These are phyloP conservation scores for Lemur catta DNA, from an alignment of 2,797 vertebrate genomes.

Conservation along the genomic window DNA sequence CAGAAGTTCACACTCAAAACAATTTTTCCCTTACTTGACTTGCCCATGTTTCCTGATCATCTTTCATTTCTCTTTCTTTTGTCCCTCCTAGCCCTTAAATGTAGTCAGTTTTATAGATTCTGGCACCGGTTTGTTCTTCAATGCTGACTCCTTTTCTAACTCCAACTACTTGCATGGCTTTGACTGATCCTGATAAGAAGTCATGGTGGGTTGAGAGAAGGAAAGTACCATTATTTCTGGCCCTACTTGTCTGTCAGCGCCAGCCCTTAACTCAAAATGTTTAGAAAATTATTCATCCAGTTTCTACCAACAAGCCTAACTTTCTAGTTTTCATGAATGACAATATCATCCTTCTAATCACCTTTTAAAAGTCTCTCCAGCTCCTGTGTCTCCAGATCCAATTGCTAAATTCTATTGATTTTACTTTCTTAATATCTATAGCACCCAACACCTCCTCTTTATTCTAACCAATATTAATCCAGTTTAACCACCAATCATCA, in stretches of 20 bases:
- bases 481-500: not conserved
- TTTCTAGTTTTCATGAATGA: not conserved
- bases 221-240: not conserved
- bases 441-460: not conserved
- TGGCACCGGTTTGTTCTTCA: not conserved
- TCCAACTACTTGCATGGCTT: not conserved
- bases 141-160: not conserved
- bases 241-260: not conserved
- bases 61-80: conserved; percentile 1
- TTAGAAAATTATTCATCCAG: not conserved
- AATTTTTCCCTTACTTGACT: not conserved
- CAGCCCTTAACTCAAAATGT: not conserved
- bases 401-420: not conserved
- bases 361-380: not conserved
- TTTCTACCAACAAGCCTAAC: not conserved
- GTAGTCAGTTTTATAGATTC: not conserved
- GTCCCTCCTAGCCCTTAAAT: not conserved
- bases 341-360: not conserved
- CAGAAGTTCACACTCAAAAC: not conserved
- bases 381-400: not conserved
- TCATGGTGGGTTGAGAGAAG: not conserved
- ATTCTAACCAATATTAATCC: not conserved
- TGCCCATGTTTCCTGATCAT: not conserved
- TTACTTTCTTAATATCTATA: not conserved
- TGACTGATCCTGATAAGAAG: not conserved